Conservation (phyloP, 2,888 invertebrate genomes). For the Apotomis capreana region DNA sequence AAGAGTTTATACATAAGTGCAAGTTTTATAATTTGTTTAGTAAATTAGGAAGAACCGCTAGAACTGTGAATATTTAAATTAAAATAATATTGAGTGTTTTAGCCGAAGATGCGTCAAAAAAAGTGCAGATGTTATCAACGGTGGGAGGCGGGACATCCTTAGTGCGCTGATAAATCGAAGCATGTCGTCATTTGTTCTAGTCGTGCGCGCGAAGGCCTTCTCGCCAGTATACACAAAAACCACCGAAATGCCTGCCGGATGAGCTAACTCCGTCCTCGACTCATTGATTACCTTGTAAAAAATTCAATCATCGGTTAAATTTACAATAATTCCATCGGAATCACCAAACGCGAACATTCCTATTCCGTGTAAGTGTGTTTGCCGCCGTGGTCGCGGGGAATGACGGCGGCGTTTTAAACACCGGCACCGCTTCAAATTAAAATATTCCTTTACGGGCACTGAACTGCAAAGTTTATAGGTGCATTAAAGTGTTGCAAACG, state of each 20-base stretch:
- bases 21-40: too few species aligned
- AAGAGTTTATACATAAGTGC: too few species aligned
- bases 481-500: slow-evolving; percentile 39
- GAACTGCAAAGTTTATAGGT: slow-evolving; percentile 33
- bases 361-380: slow-evolving; percentile 50
- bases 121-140: neutral
- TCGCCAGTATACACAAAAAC: slow-evolving; percentile 73
- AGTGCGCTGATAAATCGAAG: slow-evolving; percentile 48
- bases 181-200: slow-evolving; percentile 75
- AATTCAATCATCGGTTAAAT: slow-evolving; percentile 76
- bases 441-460: slow-evolving; percentile 34
- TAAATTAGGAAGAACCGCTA: too few species aligned
- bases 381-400: slow-evolving; percentile 40
- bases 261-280: slow-evolving; percentile 81
- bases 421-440: slow-evolving; percentile 36
- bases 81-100: too few species aligned
- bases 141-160: slow-evolving; percentile 16
- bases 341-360: slow-evolving; percentile 61
- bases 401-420: slow-evolving; percentile 34
- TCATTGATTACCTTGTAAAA: slow-evolving; percentile 80
- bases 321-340: slow-evolving; percentile 67
- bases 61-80: too few species aligned
- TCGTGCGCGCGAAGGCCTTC: slow-evolving; percentile 79
- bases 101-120: neutral
- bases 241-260: slow-evolving; percentile 79